Evolutionary conservation across 53 echinoderm and acorn worm species (phyloP).

Genomic region (Holothuria leucospilota): DNA sequence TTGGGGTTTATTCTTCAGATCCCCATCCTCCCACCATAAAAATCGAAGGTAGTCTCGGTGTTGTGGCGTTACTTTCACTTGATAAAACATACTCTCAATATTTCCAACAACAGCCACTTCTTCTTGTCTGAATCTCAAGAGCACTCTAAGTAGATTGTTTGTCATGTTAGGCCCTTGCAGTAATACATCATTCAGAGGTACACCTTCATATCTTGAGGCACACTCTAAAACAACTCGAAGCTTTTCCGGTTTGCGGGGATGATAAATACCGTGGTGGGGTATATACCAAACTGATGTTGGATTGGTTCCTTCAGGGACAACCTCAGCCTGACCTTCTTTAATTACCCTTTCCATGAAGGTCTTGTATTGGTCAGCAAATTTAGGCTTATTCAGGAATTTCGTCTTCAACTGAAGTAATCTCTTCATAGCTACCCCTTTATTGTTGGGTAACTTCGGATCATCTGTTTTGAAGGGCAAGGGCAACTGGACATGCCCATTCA

Average conservation of each 20-base stretch:
- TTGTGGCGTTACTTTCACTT: constrained; percentile 20
- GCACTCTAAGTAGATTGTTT: constrained; percentile 10
- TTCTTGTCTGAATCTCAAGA: constrained; percentile 36
- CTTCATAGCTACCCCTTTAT: constrained; percentile 52
- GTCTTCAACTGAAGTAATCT: constrained; percentile 32
- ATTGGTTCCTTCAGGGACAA: constrained; percentile 37
- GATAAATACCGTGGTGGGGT: constrained; percentile 42
- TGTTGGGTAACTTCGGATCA: constrained; percentile 47
- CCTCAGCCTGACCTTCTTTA: constrained; percentile 65
- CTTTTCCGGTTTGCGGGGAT: constrained; percentile 49
- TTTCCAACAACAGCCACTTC: constrained; percentile 23
- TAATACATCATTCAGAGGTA: constrained; percentile 5
- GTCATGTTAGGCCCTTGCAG: constrained; percentile 21
- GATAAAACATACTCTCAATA: constrained; percentile 35
- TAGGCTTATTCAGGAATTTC: background rate
- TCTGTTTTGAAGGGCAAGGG: constrained; percentile 66
- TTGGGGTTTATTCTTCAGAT: constrained; percentile 25
- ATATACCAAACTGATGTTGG: constrained; percentile 15
- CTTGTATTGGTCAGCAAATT: constrained; percentile 4
- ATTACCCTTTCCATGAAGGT: constrained; percentile 59
- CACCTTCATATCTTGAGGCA: constrained; percentile 15
- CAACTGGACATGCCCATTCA: constrained; percentile 62
- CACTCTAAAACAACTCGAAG: constrained; percentile 1
- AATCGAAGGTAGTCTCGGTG: constrained; percentile 68
- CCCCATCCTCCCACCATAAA: constrained; percentile 73